These are phyloP conservation scores for Neodiprion pinetum DNA, from an alignment of 1,140 invertebrate genomes.

Conservation along the genomic window DNA sequence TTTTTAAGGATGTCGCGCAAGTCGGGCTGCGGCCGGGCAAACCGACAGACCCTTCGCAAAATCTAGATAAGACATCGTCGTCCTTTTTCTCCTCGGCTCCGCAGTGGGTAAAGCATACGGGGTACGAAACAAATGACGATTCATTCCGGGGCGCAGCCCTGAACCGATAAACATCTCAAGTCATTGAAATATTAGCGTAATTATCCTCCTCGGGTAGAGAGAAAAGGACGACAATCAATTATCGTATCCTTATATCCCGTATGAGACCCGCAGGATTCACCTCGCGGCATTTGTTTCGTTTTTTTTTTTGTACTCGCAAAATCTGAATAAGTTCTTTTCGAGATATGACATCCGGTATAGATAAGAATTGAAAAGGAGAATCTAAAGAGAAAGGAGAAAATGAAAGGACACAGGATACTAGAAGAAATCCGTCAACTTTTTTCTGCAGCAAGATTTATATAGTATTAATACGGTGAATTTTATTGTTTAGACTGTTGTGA, in stretches of 20 bases:
- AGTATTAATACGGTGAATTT: too few relatives aligned
- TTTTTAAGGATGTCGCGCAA: not conserved
- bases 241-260: not conserved
- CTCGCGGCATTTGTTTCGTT: too few relatives aligned
- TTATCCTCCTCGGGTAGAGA: not conserved
- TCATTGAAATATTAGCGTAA: constrained; percentile 5
- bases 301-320: too few relatives aligned
- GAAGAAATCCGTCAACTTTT: too few relatives aligned
- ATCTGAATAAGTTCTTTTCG: too few relatives aligned
- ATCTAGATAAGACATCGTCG: not conserved
- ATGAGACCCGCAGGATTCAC: too few relatives aligned
- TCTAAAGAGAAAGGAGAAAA: too few relatives aligned
- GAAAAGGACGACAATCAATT: not conserved
- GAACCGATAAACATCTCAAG: not conserved
- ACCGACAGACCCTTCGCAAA: not conserved
- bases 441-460: too few relatives aligned
- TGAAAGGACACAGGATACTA: too few relatives aligned
- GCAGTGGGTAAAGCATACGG: not conserved
- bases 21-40: not conserved
- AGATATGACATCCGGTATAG: too few relatives aligned
- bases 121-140: constrained; percentile 7
- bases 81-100: not conserved
- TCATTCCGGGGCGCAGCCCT: not conserved
- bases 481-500: too few relatives aligned
- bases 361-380: too few relatives aligned